Evolutionary conservation across 2,888 invertebrate species (phyloP).

Genomic region (Neoascia interrupta): DNA sequence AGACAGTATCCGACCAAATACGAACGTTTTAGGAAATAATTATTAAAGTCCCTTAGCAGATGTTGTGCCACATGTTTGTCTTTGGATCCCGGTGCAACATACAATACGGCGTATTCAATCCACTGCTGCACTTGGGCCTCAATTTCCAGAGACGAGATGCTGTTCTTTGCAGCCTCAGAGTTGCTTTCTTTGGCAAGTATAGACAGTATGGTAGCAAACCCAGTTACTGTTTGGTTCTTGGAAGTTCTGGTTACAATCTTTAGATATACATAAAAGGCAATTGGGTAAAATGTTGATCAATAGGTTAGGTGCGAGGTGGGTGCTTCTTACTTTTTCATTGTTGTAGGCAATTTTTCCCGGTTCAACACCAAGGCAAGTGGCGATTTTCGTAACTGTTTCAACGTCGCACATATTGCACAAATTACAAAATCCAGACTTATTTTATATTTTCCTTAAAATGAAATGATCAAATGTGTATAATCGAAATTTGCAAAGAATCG

Average conservation of each 20-base stretch:
- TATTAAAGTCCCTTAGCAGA: slow-evolving; percentile 81
- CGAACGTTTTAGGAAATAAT: slow-evolving; percentile 80
- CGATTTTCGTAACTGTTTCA: slow-evolving; percentile 80
- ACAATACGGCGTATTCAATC: slow-evolving; percentile 83
- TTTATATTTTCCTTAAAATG: neutral
- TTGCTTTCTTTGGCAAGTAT: slow-evolving; percentile 80
- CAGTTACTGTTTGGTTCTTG: slow-evolving; percentile 80
- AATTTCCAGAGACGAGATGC: slow-evolving; percentile 76
- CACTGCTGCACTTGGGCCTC: slow-evolving; percentile 83
- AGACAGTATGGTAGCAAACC: slow-evolving; percentile 81
- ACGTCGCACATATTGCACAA: slow-evolving; percentile 76
- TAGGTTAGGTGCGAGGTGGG: slow-evolving; percentile 13
- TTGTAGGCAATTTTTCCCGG: slow-evolving; percentile 81
- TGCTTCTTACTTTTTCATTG: slow-evolving; percentile 80
- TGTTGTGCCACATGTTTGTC: slow-evolving; percentile 76
- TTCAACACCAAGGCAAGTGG: slow-evolving; percentile 81
- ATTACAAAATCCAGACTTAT: neutral
- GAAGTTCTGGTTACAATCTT: slow-evolving; percentile 81
- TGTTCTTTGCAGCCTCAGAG: slow-evolving; percentile 75
- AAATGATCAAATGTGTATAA: neutral
- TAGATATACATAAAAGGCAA: slow-evolving; percentile 41
- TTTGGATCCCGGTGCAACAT: slow-evolving; percentile 76
- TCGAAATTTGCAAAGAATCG: slow-evolving; percentile 21
- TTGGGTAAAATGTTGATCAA: slow-evolving; percentile 10
- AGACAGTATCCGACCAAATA: slow-evolving; percentile 82